Evolutionary conservation across 2,113 vertebrate species (phyloP), one percentile per base, ranked within the genome.

Genomic region (Apteryx mantelli): DNA sequence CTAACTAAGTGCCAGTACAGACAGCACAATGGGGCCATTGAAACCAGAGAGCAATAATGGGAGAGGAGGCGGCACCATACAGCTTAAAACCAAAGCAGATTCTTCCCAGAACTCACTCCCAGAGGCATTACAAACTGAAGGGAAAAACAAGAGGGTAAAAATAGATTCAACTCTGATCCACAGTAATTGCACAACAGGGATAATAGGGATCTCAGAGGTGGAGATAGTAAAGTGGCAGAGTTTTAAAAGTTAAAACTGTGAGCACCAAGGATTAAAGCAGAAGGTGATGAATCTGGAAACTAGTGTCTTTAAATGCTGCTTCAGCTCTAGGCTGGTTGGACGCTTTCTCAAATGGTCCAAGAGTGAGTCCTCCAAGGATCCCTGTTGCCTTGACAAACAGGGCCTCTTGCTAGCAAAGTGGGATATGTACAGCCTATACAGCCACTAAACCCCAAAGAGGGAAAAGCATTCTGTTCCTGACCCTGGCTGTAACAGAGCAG

Each of bases 101-200:
- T 95, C 96, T 93, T 96, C 95, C 97, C 95, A 95, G 96, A 95
- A 96, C 94, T 66, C 64, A 14, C 76, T 95, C 97, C 95, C 96
- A 90, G 93, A 91, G 82, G 96, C 89, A 83, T 86, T 86, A 38
- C 82, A 88, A 91, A 96, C 91, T 42, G 36, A 88, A 93, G 69
- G 73, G 94, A 88, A 97, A 97, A 97, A 97, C 97, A 97, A 96
- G 91, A 93, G 73, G 73, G 93, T 93, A 95, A 97, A 97, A 97
- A 97, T 95, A 97, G 94, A 94, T 94, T 94, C 89, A 96, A 97
- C 94, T 96, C 89, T 91, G 95, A 97, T 96, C 88, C 56, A 42
- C 85, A 83, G 80, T 97, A 97, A 97, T 95, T 97, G 96, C 94
- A 96, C 95, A 97, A 90, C 60, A 71, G 91, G 91, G 95, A 97